These are phyloP conservation scores for Danio aesculapii DNA, from an alignment of 2,797 vertebrate genomes.

Conservation along the genomic window DNA sequence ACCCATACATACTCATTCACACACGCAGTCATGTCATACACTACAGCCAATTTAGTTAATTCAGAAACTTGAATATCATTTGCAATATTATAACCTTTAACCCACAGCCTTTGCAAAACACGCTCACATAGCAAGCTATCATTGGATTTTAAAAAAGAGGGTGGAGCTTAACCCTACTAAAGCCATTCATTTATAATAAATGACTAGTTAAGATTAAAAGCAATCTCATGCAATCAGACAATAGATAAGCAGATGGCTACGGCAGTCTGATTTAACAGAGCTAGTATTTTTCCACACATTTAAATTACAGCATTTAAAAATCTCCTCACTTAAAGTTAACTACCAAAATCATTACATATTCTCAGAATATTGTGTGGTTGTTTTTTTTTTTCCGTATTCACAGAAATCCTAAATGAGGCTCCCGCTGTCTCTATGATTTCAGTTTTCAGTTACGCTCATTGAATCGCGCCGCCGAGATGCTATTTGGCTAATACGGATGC, in stretches of 20 bases:
- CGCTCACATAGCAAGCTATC: too few species aligned
- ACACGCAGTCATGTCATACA: too few species aligned
- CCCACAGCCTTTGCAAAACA: too few species aligned
- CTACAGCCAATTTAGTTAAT: too few species aligned
- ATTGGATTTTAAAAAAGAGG: too few species aligned
- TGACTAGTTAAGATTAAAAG: background rate
- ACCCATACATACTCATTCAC: too few species aligned
- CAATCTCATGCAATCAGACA: background rate
- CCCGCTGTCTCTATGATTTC: slow-evolving; percentile 18
- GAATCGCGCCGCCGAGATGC: background rate
- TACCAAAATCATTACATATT: slow-evolving; percentile 11
- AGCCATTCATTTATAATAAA: background rate
- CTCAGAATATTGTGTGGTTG: background rate
- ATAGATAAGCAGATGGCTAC: background rate
- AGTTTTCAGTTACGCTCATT: background rate
- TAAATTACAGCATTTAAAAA: background rate
- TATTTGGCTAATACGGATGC: slow-evolving; percentile 2
- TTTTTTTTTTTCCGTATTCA: background rate
- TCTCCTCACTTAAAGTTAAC: slow-evolving; percentile 16
- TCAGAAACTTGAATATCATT: too few species aligned
- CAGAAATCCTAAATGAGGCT: slow-evolving; percentile 15
- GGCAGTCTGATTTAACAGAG: background rate
- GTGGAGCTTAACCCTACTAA: too few species aligned
- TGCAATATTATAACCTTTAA: too few species aligned
- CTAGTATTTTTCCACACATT: background rate